A percentile compares a stretch with the other conserved stretches of the same genome.
Conservation (phyloP, 1,140 invertebrate genomes). For the Tetramorium simillimum region DNA sequence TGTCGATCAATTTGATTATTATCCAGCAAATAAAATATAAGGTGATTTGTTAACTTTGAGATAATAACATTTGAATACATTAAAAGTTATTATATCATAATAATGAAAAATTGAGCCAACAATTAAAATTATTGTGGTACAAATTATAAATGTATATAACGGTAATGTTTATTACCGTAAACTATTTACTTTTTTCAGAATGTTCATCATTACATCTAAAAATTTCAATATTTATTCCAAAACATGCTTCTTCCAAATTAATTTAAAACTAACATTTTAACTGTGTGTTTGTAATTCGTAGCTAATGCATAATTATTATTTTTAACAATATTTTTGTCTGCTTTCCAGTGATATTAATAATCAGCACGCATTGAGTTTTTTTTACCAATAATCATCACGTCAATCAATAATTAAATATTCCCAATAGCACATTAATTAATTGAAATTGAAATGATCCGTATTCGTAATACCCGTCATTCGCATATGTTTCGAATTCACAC, state of each 20-base stretch:
- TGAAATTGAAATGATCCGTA: slow-evolving; percentile 20
- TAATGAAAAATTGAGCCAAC: neutral
- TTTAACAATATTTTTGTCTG: neutral
- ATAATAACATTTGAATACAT: neutral
- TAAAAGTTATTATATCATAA: neutral
- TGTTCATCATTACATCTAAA: neutral
- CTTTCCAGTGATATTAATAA: neutral
- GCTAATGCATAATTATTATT: neutral
- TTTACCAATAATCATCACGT: slow-evolving; percentile 6
- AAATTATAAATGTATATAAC: neutral
- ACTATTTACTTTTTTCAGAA: neutral
- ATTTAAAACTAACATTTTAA: neutral
- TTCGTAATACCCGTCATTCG: slow-evolving; percentile 20
- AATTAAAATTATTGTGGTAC: neutral
- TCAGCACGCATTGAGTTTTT: neutral
- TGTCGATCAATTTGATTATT: neutral
- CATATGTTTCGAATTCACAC: slow-evolving; percentile 14
- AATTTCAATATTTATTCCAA: neutral
- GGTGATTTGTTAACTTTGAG: neutral
- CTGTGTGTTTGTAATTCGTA: neutral
- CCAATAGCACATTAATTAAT: slow-evolving; percentile 19
- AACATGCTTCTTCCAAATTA: neutral
- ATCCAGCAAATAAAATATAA: neutral
- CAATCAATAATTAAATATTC: slow-evolving; percentile 6
- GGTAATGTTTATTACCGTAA: neutral